Percentiles rank a stretch among this genome's conserved stretches.
Evolutionary conservation across 2,888 invertebrate genomes (phyloP).

Genomic region (Apomyelois bistriatella): DNA sequence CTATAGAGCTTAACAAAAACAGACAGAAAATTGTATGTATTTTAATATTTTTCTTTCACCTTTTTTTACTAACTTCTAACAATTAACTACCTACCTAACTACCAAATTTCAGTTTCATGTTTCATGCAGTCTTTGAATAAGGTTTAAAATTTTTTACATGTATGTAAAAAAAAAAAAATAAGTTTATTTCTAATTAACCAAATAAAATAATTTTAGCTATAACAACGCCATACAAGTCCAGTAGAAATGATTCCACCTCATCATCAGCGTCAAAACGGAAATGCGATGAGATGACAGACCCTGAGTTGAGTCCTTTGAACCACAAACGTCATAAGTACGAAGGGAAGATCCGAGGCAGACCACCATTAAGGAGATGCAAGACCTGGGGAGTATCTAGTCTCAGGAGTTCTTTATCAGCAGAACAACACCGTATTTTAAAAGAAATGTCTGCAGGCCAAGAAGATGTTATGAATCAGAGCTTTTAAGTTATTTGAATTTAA

Average conservation of each 20-base stretch:
- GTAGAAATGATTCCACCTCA: slow-evolving; percentile 41
- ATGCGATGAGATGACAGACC: slow-evolving; percentile 52
- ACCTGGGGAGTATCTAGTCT: slow-evolving; percentile 43
- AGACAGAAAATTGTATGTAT: no score
- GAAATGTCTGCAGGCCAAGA: slow-evolving; percentile 37
- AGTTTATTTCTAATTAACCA: background rate
- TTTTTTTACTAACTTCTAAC: no score
- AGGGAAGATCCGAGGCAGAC: slow-evolving; percentile 61
- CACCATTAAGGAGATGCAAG: slow-evolving; percentile 53
- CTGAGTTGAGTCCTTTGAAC: slow-evolving; percentile 58
- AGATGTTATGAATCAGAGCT: slow-evolving; percentile 52
- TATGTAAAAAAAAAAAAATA: no score
- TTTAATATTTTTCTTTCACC: no score
- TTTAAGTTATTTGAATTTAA: slow-evolving; percentile 25
- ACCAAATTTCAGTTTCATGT: no score
- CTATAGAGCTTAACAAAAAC: no score
- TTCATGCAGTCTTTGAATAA: no score
- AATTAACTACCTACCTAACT: no score
- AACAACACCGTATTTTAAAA: slow-evolving; percentile 42
- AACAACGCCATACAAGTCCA: slow-evolving; percentile 46
- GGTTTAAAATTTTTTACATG: no score
- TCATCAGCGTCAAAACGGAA: slow-evolving; percentile 64
- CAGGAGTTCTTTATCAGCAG: slow-evolving; percentile 48
- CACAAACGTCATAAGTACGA: slow-evolving; percentile 66
- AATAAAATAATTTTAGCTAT: slow-evolving; percentile 26